These are phyloP conservation scores for Naja naja DNA, from an alignment of 2,113 vertebrate species.

Conservation along the genomic window DNA sequence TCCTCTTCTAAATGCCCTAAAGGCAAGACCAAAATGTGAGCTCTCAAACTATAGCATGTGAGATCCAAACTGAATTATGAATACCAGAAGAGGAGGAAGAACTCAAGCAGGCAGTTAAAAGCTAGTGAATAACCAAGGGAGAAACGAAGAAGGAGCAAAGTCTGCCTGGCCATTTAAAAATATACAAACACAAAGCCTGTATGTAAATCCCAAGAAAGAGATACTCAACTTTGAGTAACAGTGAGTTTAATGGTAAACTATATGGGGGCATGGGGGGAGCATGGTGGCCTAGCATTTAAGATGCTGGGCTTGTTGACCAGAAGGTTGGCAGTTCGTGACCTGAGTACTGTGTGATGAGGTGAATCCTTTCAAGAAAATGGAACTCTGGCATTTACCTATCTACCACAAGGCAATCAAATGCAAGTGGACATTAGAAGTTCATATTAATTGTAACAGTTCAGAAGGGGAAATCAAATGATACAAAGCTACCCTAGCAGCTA, in stretches of 20 bases:
- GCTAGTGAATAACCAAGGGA: neutral
- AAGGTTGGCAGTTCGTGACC: neutral
- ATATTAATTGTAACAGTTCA: neutral
- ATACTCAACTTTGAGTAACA: neutral
- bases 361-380: neutral
- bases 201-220: neutral
- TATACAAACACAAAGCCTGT: neutral
- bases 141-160: neutral
- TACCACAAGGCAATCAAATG: neutral
- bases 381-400: neutral
- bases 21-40: neutral
- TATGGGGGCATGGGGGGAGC: neutral
- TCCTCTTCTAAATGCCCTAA: neutral
- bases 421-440: neutral
- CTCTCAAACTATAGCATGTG: neutral
- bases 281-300: neutral
- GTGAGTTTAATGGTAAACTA: neutral
- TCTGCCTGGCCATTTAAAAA: neutral
- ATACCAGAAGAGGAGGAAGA: neutral
- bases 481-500: neutral
- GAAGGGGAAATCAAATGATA: neutral
- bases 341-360: neutral
- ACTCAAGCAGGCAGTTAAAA: neutral
- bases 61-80: neutral
- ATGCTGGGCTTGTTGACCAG: neutral